Base-by-base conservation (phyloP, 53 echinoderm and acorn worm genomes). In the Antedon mediterranea region DNA sequence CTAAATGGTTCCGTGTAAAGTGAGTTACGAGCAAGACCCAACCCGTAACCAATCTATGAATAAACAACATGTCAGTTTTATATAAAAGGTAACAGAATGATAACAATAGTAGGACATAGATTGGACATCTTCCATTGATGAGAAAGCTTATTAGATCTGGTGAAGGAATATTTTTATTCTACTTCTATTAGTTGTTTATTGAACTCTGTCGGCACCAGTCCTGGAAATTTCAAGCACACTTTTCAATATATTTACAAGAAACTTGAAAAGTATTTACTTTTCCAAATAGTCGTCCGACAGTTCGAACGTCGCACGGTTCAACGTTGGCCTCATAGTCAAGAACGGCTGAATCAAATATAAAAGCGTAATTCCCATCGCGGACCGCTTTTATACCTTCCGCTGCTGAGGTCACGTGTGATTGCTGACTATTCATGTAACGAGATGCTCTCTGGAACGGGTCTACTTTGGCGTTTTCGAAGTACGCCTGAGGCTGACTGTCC, bases 1-100 rank as follows among this genome's bases (percentile, higher is more conserved):
- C 33, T 76, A 33, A 76, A 76, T 76, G 33, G 28, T 76, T 76
- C 76, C 32, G 76, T 76, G 76, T 76, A 76, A 33, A 34, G 76
- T 23, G 76, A 76, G 26, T 76, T 34, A 28, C 28, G 34, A 32
- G 32, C 33, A 33, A 76, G 34, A 13, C 76, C 76, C 7, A 76
- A 7, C 3, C 76, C 76, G 34, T 76, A 76, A 13, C 76, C 76
- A 23, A 76, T 76, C 34, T 76, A 23, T 20, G 34, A 57, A 37
- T 6, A 37, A 37, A 37, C 37, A 37, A 4, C 11, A 11, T 37
- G 37, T 37, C 37, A 11, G n/a, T n/a, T n/a, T n/a, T n/a, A n/a
- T n/a, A n/a, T n/a, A n/a, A n/a, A n/a, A n/a, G n/a, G n/a, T n/a
- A n/a, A n/a, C n/a, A n/a, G n/a, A n/a, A n/a, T n/a, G n/a, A n/a